Evolutionary conservation across 2,888 invertebrate species (phyloP).

Genomic region (Acanthoscelides obtectus): DNA sequence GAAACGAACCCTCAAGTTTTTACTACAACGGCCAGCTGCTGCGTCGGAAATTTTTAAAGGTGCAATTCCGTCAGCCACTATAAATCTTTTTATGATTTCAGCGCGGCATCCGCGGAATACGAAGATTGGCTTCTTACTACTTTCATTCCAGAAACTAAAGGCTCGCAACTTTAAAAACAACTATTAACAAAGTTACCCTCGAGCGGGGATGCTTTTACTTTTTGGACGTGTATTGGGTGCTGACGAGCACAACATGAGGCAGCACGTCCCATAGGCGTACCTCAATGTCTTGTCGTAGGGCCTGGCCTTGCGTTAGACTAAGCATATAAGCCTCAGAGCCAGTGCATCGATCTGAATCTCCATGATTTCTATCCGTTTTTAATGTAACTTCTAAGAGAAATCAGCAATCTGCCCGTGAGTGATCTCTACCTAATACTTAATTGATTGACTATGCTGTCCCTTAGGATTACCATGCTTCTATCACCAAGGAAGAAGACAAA

Average conservation of each 20-base stretch:
- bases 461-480: too few species aligned
- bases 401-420: too few species aligned
- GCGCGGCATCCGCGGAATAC: neutral
- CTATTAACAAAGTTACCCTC: constrained; percentile 26
- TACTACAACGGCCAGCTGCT: neutral
- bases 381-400: too few species aligned
- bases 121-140: neutral
- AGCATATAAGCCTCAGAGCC: too few species aligned
- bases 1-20: neutral
- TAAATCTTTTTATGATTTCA: neutral
- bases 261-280: neutral
- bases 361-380: too few species aligned
- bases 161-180: constrained; percentile 17
- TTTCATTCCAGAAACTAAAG: neutral
- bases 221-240: neutral
- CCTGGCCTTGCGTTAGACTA: too few species aligned
- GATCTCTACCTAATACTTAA: too few species aligned
- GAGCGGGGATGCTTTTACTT: constrained; percentile 6
- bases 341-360: too few species aligned
- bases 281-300: neutral
- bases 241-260: neutral
- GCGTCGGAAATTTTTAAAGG: neutral
- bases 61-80: neutral
- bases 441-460: too few species aligned
- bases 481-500: too few species aligned